Evolutionary conservation across 2,113 vertebrate genomes (phyloP).

Genomic region (Trematomus loennbergii): DNA sequence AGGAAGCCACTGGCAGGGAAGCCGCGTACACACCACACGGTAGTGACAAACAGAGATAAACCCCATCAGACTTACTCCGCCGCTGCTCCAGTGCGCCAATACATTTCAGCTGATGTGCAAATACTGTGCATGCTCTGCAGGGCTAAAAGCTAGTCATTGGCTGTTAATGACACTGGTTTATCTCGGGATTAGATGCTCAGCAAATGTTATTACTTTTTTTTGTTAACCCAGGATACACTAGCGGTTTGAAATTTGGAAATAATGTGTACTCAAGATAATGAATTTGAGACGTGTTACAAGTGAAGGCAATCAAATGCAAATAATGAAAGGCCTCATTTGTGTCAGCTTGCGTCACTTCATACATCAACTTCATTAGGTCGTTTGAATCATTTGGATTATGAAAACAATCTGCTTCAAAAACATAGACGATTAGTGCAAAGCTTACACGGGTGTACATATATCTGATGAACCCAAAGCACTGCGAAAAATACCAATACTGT

Average conservation of each 20-base stretch:
- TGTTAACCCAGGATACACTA: background rate
- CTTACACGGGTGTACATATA: background rate
- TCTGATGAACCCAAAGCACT: background rate
- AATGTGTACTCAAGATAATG: background rate
- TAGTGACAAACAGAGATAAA: conserved; percentile 67
- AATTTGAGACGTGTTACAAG: background rate
- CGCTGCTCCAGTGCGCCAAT: conserved; percentile 45
- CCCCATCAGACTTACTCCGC: conserved; percentile 69
- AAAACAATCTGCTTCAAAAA: background rate
- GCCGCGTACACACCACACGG: conserved; percentile 58
- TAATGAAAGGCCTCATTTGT: background rate
- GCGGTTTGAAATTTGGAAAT: conserved; percentile 5
- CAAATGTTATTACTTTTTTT: background rate
- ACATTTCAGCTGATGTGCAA: conserved; percentile 53
- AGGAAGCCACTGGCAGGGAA: conserved; percentile 72
- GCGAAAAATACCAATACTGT: background rate
- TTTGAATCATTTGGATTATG: background rate
- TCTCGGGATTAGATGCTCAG: background rate
- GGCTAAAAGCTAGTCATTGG: background rate
- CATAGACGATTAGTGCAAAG: background rate
- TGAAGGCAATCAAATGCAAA: background rate
- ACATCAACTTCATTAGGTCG: background rate
- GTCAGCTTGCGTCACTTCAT: background rate
- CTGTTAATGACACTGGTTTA: conserved; percentile 4
- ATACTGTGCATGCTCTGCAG: conserved; percentile 27